phyloP scores from a whole-genome alignment of 1,140 invertebrate genomes.

The Whitmania pigra region DNA sequence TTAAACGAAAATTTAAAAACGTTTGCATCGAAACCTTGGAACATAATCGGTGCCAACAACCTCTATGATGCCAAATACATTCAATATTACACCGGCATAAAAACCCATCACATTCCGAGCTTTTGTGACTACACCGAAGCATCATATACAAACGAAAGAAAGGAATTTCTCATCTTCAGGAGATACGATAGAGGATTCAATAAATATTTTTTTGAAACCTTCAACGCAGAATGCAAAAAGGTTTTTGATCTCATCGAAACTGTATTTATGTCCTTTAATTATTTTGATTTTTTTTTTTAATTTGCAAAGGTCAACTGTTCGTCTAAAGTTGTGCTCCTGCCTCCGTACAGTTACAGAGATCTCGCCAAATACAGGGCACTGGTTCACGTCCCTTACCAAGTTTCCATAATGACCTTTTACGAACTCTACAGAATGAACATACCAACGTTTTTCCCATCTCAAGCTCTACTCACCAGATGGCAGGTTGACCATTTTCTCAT shows the following conservation, averaged over 20 bases:
- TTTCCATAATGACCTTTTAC: conserved; percentile 17
- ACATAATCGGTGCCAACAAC: conserved; percentile 15
- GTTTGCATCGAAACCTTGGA: background rate
- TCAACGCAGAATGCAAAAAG: too few relatives aligned
- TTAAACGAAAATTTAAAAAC: conserved; percentile 9
- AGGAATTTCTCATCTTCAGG: too few relatives aligned
- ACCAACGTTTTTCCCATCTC: conserved; percentile 25
- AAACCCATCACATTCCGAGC: background rate
- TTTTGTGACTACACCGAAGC: background rate
- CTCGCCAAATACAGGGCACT: conserved; percentile 22
- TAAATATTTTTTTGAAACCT: too few relatives aligned
- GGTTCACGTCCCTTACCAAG: conserved; percentile 25
- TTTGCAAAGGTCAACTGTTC: too few relatives aligned
- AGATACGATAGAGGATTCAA: too few relatives aligned
- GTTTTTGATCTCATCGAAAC: too few relatives aligned
- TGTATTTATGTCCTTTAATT: too few relatives aligned
- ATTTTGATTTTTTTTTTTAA: too few relatives aligned
- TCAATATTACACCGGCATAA: conserved; percentile 17
- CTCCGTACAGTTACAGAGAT: conserved; percentile 6
- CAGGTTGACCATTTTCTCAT: conserved; percentile 18
- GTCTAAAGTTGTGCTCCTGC: too few relatives aligned
- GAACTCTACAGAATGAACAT: conserved; percentile 24
- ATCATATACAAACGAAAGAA: background rate
- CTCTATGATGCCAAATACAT: conserved; percentile 20
- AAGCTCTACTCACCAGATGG: conserved; percentile 18